A percentile compares a stretch with the other conserved stretches of the same genome.
phyloP scores from a whole-genome alignment of 1,140 invertebrate genomes.

The Drosophila truncata region DNA sequence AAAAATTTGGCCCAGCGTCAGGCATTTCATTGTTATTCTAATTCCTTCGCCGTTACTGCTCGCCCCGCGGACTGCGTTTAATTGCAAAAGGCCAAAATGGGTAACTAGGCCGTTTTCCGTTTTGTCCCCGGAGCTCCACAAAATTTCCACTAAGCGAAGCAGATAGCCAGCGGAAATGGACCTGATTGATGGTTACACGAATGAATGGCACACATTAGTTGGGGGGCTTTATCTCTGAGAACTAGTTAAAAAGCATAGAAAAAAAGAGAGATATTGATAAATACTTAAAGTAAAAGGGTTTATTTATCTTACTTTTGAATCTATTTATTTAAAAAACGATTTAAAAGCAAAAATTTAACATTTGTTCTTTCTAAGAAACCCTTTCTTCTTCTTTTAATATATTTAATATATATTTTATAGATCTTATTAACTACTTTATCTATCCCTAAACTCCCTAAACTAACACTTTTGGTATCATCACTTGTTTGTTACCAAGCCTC shows the following conservation, averaged over 20 bases:
- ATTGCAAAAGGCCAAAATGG: conserved; percentile 47
- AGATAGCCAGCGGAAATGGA: conserved; percentile 40
- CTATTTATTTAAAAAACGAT: neutral
- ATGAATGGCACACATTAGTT: conserved; percentile 38
- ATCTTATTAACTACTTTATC: neutral
- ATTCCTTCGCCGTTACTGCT: conserved; percentile 48
- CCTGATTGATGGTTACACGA: conserved; percentile 57
- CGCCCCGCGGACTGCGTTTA: conserved; percentile 63
- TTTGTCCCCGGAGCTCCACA: neutral
- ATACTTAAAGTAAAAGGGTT: neutral
- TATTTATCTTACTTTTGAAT: neutral
- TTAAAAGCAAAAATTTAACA: neutral
- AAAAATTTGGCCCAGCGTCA: conserved; percentile 46
- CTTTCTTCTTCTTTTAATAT: neutral
- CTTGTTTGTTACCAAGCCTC: conserved; percentile 1
- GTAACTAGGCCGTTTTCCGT: conserved; percentile 36
- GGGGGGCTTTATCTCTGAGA: neutral
- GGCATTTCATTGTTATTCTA: conserved; percentile 75
- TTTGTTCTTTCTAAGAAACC: neutral
- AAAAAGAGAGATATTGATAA: neutral
- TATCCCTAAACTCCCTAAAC: neutral
- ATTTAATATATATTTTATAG: neutral
- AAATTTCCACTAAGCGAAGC: conserved; percentile 42
- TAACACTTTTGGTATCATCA: conserved; percentile 6
- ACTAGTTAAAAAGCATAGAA: neutral